Percentiles rank a stretch among this genome's conserved stretches.
These are phyloP conservation scores for Heteractis magnifica DNA, from an alignment of 92 coral and sea anemone genomes.

Conservation along the genomic window DNA sequence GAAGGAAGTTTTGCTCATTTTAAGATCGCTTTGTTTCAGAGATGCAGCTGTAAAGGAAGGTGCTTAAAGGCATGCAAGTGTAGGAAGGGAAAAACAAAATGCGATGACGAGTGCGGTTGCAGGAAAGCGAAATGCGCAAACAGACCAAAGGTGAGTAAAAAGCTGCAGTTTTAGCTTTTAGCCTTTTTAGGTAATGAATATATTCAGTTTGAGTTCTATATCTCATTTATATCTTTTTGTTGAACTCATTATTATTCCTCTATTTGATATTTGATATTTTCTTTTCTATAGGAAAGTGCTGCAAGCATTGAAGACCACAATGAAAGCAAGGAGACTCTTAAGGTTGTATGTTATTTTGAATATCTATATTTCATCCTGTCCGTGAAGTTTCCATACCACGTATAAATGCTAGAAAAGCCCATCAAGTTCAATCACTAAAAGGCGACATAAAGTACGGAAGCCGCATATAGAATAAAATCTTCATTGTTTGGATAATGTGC, in stretches of 20 bases:
- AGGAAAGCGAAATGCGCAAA: slow-evolving; percentile 50
- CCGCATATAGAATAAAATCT: no score
- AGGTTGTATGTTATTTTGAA: neutral
- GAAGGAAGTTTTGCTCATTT: neutral
- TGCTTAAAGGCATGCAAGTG: slow-evolving; percentile 60
- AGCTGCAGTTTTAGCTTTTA: no score
- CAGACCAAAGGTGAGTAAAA: slow-evolving; percentile 43
- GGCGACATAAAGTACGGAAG: no score
- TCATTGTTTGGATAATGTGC: neutral
- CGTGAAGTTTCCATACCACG: no score
- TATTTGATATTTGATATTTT: neutral
- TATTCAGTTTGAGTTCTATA: neutral
- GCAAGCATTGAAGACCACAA: neutral
- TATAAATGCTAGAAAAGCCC: no score
- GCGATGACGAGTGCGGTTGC: slow-evolving; percentile 47
- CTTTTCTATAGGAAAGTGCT: slow-evolving; percentile 3
- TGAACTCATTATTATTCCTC: no score
- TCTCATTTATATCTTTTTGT: neutral
- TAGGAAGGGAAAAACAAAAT: slow-evolving; percentile 21
- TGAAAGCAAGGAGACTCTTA: slow-evolving; percentile 6
- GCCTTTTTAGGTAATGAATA: no score
- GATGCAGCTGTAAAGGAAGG: slow-evolving; percentile 64
- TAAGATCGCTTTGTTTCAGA: slow-evolving; percentile 28
- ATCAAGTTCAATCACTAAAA: no score
- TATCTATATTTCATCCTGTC: no score